Evolutionary conservation across 2,888 invertebrate genomes (phyloP).

Genomic region (Rhamnusium bicolor): DNA sequence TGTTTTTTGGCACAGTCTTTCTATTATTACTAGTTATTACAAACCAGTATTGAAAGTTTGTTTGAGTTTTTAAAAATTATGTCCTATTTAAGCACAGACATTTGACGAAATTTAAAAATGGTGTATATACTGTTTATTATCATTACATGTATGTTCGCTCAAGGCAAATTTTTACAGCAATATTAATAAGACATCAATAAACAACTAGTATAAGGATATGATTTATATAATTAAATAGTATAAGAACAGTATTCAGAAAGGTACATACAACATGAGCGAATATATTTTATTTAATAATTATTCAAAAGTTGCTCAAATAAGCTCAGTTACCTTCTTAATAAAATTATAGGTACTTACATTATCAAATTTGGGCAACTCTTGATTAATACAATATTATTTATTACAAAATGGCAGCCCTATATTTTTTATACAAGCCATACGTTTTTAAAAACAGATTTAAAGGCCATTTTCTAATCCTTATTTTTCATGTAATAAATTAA

Average conservation of each 20-base stretch:
- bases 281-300: constrained; percentile 46
- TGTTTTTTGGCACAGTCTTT: not conserved
- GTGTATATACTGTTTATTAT: constrained; percentile 55
- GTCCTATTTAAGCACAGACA: constrained; percentile 33
- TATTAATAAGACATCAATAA: constrained; percentile 42
- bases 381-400: constrained; percentile 43
- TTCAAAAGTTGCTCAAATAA: constrained; percentile 41
- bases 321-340: constrained; percentile 34
- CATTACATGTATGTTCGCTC: constrained; percentile 54
- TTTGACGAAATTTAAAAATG: constrained; percentile 32
- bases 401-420: constrained; percentile 64
- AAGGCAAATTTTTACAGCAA: constrained; percentile 44
- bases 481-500: constrained; percentile 64
- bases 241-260: constrained; percentile 38
- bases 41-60: constrained; percentile 16
- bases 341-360: constrained; percentile 46
- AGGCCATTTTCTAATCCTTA: constrained; percentile 62
- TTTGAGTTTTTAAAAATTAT: constrained; percentile 32
- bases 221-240: constrained; percentile 31
- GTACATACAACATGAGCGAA: constrained; percentile 52
- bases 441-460: constrained; percentile 42
- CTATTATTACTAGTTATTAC: not conserved
- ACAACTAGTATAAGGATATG: constrained; percentile 38
- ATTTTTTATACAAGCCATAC: constrained; percentile 66
- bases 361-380: constrained; percentile 51